Evolutionary conservation across 1,140 invertebrate genomes (phyloP).

Genomic region (Musca vetustissima): DNA sequence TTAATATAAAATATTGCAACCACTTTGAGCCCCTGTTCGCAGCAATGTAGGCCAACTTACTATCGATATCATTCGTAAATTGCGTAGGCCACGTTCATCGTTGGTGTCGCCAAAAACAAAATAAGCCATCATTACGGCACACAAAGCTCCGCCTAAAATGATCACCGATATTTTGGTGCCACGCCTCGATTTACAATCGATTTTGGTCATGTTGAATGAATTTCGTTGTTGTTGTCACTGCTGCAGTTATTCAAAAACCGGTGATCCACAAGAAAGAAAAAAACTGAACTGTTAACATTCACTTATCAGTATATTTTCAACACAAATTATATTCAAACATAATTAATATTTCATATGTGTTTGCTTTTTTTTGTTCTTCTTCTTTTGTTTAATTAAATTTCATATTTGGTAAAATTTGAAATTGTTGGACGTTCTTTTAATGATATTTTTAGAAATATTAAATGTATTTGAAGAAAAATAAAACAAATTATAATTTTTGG

Average conservation of each 20-base stretch:
- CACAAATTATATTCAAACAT: not conserved
- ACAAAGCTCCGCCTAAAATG: conserved; percentile 45
- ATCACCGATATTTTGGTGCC: conserved; percentile 55
- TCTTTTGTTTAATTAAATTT: not conserved
- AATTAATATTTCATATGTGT: no score
- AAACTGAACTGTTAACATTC: no score
- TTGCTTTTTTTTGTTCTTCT: not conserved
- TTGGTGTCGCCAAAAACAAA: conserved; percentile 54
- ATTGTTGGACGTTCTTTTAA: not conserved
- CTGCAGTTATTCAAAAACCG: no score
- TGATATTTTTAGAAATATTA: no score
- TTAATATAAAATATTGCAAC: no score
- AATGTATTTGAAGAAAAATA: no score
- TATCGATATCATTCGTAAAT: conserved; percentile 52
- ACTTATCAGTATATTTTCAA: no score
- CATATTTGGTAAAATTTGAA: not conserved
- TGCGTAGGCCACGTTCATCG: conserved; percentile 49
- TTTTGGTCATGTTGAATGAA: conserved; percentile 39
- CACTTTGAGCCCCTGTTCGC: no score
- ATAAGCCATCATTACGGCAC: conserved; percentile 53
- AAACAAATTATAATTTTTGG: no score
- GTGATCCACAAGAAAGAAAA: no score
- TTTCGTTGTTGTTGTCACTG: no score
- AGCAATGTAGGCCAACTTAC: conserved; percentile 34
- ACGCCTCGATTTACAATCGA: conserved; percentile 50